Conservation (phyloP, 1,140 invertebrate species). For the Vanessa tameamea region DNA sequence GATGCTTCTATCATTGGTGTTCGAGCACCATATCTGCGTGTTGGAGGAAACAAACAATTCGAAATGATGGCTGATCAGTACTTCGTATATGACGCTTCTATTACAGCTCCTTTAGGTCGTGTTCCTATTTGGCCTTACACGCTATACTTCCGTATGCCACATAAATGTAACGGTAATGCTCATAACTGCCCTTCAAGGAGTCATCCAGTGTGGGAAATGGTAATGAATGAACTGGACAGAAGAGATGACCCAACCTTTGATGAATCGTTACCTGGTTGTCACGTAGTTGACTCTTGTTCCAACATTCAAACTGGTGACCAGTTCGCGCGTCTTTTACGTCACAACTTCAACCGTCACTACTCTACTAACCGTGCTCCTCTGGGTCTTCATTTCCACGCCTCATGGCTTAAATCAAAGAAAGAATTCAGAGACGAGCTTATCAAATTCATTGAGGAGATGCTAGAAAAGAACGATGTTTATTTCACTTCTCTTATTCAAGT, state of each 20-base stretch:
- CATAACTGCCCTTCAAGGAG: slow-evolving; percentile 94
- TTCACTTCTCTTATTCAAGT: slow-evolving; percentile 97
- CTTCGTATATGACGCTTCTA: slow-evolving; percentile 96
- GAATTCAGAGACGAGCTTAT: slow-evolving; percentile 95
- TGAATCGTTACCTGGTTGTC: slow-evolving; percentile 94
- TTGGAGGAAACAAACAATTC: slow-evolving; percentile 97
- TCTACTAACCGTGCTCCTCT: slow-evolving; percentile 95
- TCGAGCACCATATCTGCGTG: slow-evolving; percentile 93
- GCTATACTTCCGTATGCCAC: slow-evolving; percentile 96
- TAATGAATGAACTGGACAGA: slow-evolving; percentile 96
- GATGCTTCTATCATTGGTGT: slow-evolving; percentile 94
- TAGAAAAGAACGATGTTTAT: slow-evolving; percentile 94
- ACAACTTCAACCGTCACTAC: slow-evolving; percentile 97
- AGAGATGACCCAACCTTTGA: slow-evolving; percentile 95
- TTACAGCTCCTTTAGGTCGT: slow-evolving; percentile 92
- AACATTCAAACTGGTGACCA: slow-evolving; percentile 95
- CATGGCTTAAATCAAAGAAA: slow-evolving; percentile 96
- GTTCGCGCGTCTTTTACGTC: slow-evolving; percentile 91
- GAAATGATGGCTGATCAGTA: slow-evolving; percentile 98
- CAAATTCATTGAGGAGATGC: slow-evolving; percentile 96
- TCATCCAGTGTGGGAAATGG: slow-evolving; percentile 97
- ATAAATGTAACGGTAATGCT: slow-evolving; percentile 96
- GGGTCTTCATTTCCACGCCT: slow-evolving; percentile 97
- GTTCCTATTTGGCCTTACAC: slow-evolving; percentile 98
- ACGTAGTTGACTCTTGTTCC: slow-evolving; percentile 96